Conservation (phyloP, 1,140 invertebrate species). For the Pygmarrhopalites habei region DNA sequence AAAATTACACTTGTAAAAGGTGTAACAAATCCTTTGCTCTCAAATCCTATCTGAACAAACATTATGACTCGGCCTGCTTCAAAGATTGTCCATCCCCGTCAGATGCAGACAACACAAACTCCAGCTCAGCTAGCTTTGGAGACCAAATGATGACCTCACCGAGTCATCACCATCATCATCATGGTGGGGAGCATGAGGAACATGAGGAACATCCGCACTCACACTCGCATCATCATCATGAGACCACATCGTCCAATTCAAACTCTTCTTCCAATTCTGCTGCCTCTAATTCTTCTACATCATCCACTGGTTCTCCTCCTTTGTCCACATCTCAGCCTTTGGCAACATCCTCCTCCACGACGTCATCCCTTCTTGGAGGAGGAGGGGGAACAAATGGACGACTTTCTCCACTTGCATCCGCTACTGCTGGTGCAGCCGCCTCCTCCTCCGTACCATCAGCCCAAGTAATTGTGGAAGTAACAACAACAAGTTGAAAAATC, state of each 20-base stretch:
- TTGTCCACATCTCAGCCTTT: not conserved
- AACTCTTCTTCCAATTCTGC: not conserved
- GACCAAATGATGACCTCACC: not conserved
- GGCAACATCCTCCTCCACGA: not conserved
- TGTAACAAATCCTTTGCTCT: slow-evolving; percentile 92
- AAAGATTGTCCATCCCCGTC: slow-evolving; percentile 45
- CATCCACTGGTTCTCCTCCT: not conserved
- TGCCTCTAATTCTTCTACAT: not conserved
- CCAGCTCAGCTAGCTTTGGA: not conserved
- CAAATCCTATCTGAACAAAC: slow-evolving; percentile 96
- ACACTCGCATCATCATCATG: not conserved
- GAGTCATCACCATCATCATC: not conserved
- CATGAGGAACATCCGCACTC: too few relatives aligned
- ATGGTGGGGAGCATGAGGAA: too few relatives aligned
- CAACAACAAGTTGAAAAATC: slow-evolving; percentile 33
- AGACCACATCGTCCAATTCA: not conserved
- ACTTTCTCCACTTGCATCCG: too few relatives aligned
- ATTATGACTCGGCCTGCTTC: slow-evolving; percentile 84
- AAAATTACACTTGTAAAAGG: slow-evolving; percentile 79
- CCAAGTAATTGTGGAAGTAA: slow-evolving; percentile 23
- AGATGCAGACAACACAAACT: slow-evolving; percentile 27
- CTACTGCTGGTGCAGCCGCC: not conserved
- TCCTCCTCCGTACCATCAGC: slow-evolving; percentile 12
- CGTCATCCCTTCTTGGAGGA: not conserved
- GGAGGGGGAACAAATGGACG: too few relatives aligned